These are phyloP conservation scores for Sminthurinus signatus DNA, from an alignment of 1,140 invertebrate species.

Conservation along the genomic window DNA sequence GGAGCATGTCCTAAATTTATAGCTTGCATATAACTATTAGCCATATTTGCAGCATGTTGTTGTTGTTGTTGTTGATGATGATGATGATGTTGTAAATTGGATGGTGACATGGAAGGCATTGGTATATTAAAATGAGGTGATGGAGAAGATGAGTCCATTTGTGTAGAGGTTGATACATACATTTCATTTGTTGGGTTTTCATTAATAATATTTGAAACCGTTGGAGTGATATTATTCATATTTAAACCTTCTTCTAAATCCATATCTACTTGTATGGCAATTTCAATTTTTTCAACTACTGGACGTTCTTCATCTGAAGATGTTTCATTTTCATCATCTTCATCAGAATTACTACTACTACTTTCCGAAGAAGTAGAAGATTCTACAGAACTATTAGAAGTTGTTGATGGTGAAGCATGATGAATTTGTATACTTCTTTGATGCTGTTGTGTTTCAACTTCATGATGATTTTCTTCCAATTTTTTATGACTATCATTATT, in stretches of 20 bases:
- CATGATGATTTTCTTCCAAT: not conserved
- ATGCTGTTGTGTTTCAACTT: not conserved
- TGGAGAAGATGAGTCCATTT: too few species aligned
- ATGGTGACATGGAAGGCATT: not conserved
- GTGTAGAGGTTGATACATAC: too few species aligned
- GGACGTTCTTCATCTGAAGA: constrained; percentile 4
- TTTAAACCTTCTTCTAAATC: constrained; percentile 60
- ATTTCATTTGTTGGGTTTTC: too few species aligned
- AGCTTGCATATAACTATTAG: constrained; percentile 1
- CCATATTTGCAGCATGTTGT: not conserved
- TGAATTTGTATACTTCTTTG: not conserved
- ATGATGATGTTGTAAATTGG: not conserved
- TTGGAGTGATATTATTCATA: constrained; percentile 2
- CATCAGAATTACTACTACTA: constrained; percentile 11
- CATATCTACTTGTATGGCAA: constrained; percentile 38
- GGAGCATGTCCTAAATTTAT: not conserved
- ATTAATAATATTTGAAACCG: too few species aligned
- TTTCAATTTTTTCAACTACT: constrained; percentile 50
- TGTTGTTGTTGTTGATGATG: not conserved
- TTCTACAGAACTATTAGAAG: too few species aligned
- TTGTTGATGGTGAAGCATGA: not conserved
- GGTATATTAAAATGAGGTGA: not conserved
- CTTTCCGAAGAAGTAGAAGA: not conserved
- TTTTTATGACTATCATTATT: too few species aligned
- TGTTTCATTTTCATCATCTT: not conserved